phyloP scores from a whole-genome alignment of 1,140 invertebrate genomes.

The Diabrotica undecimpunctata region DNA sequence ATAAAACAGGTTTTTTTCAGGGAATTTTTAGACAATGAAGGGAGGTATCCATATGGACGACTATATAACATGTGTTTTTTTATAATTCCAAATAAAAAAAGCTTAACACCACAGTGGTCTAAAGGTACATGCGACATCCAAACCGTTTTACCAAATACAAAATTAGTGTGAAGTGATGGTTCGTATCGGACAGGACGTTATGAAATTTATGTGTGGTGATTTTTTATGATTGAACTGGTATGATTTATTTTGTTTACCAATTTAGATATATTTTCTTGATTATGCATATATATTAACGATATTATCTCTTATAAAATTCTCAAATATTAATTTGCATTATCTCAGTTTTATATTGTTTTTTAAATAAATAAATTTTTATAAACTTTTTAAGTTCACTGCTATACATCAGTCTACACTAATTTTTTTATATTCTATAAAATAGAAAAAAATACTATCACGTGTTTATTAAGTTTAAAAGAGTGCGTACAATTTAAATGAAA shows the following conservation, averaged over 20 bases:
- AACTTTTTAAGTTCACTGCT: too few relatives aligned
- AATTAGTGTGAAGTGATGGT: constrained; percentile 26
- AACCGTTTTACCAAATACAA: constrained; percentile 31
- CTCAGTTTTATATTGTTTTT: too few relatives aligned
- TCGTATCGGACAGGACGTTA: constrained; percentile 6
- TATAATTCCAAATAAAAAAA: constrained; percentile 40
- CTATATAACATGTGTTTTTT: constrained; percentile 41
- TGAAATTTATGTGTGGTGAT: constrained; percentile 5
- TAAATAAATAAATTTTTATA: too few relatives aligned
- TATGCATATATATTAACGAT: too few relatives aligned
- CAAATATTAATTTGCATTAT: too few relatives aligned
- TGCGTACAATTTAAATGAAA: too few relatives aligned
- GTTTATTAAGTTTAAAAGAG: too few relatives aligned
- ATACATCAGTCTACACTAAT: too few relatives aligned
- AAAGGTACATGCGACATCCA: constrained; percentile 34
- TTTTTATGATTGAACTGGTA: constrained; percentile 12
- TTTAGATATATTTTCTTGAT: not conserved
- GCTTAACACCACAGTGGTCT: constrained; percentile 41
- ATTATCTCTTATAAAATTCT: too few relatives aligned
- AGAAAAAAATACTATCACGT: too few relatives aligned
- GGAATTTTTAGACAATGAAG: constrained; percentile 14
- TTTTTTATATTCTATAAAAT: too few relatives aligned
- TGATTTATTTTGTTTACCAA: constrained; percentile 13
- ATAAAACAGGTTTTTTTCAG: constrained; percentile 16
- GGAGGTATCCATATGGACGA: constrained; percentile 22